Base-by-base conservation (phyloP, 1,140 invertebrate species). In the Stenopsyche tienmushanensis region DNA sequence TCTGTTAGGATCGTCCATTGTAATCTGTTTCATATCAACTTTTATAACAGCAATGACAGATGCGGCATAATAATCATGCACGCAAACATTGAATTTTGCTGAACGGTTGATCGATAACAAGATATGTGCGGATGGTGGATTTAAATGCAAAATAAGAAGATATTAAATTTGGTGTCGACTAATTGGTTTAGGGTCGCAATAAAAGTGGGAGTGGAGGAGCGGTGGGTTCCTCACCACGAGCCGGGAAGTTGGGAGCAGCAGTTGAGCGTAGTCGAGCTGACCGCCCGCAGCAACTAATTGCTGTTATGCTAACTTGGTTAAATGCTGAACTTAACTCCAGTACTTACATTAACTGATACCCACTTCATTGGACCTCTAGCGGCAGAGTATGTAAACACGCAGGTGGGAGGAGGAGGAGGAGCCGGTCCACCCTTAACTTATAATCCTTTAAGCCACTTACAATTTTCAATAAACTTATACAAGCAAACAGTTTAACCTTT, bases 401-500 rank as follows among this genome's bases (percentile, higher is more conserved):
- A 15, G 44, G 44, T 18, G 44, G 7, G 44, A 15, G 44, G 44
- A 15, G 18, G 44, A 7, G 44, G 29, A 24, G 15, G 39, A 10
- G 54, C 54, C 24, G 34, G 34, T 34, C 24, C 29, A 39, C 34
- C 21, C 21, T 29, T n/a, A 18, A 34, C 57, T 17, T 10, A 21
- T 60, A 47, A 60, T 60, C 44, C 45, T 47, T 60, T 60, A 60
- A 60, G 2, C 44, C 57, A 41, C 47, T 60, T n/a, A n/a, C n/a
- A n/a, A n/a, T n/a, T n/a, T n/a, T n/a, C n/a, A n/a, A n/a, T n/a
- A n/a, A n/a, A n/a, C n/a, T n/a, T n/a, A n/a, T n/a, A n/a, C n/a
- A n/a, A n/a, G 52, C 25, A 34, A 34, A 54, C 29, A 54, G 52
- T 54, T 54, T 54, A 18, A 54, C 39, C 52, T 25, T 17, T 44